Conservation (phyloP, 2,888 invertebrate species). For the Pseudococcus jackbeardsleyi region DNA sequence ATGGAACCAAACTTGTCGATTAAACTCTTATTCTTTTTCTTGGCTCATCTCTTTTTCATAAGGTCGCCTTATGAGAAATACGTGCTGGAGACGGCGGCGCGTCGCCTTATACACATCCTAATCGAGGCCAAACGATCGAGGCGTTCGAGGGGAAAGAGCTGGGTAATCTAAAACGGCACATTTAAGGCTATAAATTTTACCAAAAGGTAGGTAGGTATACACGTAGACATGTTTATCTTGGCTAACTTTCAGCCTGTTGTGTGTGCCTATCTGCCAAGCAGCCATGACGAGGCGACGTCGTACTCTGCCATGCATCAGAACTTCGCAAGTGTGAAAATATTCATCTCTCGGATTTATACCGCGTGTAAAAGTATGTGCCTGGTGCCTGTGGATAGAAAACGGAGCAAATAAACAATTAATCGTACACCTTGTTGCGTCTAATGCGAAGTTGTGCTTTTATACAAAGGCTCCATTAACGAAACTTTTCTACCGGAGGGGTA, state of each 20-base stretch:
- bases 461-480: background rate
- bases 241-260: conserved; percentile 33
- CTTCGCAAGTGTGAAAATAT: background rate
- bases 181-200: conserved; percentile 23
- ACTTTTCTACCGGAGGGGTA: background rate
- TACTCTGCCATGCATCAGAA: background rate
- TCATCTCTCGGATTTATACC: background rate
- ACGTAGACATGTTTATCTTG: conserved; percentile 38
- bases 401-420: conserved; percentile 10
- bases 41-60: too few relatives aligned
- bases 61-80: too few relatives aligned
- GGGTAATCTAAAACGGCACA: conserved; percentile 1
- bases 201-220: conserved; percentile 2
- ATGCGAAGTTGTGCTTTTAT: background rate
- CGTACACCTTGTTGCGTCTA: background rate
- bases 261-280: background rate
- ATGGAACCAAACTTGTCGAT: too few relatives aligned
- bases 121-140: background rate
- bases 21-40: too few relatives aligned
- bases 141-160: background rate
- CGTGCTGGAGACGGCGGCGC: background rate
- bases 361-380: background rate
- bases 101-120: too few relatives aligned
- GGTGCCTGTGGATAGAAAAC: background rate
- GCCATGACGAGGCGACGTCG: background rate